Evolutionary conservation across 2,888 invertebrate species (phyloP).

Genomic region (Lochmaea crataegi): DNA sequence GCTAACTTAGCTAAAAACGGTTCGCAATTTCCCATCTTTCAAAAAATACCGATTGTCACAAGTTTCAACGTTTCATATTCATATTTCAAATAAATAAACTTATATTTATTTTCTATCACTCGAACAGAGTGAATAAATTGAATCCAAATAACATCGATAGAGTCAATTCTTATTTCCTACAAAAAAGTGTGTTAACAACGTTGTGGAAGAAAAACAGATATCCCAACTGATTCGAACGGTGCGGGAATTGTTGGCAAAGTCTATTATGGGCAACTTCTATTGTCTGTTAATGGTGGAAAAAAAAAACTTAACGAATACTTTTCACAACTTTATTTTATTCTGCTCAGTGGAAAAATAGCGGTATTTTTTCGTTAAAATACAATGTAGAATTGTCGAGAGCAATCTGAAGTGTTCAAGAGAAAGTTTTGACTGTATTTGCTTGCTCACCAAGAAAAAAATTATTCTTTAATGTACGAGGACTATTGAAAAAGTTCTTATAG

Average conservation of each 20-base stretch:
- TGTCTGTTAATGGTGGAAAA: constrained; percentile 46
- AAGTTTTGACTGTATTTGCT: background rate
- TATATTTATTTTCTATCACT: background rate
- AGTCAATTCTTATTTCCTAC: constrained; percentile 17
- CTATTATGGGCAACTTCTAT: constrained; percentile 44
- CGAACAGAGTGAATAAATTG: background rate
- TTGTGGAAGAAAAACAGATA: constrained; percentile 29
- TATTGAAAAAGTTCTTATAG: too few species aligned
- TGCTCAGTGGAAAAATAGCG: constrained; percentile 16
- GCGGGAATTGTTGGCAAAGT: constrained; percentile 38
- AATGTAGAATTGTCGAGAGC: background rate
- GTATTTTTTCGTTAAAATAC: background rate
- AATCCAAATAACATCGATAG: constrained; percentile 6
- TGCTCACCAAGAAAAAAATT: background rate
- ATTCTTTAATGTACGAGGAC: background rate
- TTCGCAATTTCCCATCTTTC: too few species aligned
- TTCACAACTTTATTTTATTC: constrained; percentile 26
- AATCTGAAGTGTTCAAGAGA: background rate
- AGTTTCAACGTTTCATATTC: background rate
- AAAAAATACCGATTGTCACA: too few species aligned
- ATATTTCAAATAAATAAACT: background rate
- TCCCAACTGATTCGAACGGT: constrained; percentile 39
- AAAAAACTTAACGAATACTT: constrained; percentile 42
- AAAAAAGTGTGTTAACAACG: constrained; percentile 21
- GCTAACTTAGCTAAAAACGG: too few species aligned